Base-by-base conservation (phyloP, 2,888 invertebrate genomes). In the Frankliniella fusca region DNA sequence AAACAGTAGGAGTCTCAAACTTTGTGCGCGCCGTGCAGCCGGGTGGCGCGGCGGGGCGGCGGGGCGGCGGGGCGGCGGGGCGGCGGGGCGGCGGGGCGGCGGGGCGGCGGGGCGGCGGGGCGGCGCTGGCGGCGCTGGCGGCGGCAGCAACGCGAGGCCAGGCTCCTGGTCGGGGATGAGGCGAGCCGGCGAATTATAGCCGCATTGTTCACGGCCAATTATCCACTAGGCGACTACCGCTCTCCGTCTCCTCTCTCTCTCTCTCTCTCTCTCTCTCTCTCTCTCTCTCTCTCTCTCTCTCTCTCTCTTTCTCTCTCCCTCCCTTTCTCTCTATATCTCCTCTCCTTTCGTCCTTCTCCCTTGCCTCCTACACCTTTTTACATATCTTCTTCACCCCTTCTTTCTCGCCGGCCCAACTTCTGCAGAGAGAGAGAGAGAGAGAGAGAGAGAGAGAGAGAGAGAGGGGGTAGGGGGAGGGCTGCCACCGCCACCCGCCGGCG, bases 201-300 rank as follows among this genome's bases (percentile, higher is more conserved):
- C 70, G 70, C 70, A 76, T 76, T 76, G 70, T 76, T 76, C 70
- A 27, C 70, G 70, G 70, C 27, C 70, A 76, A 76, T 76, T 76
- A 76, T 76, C 70, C 70, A 76, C 70, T 76, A 38, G 38, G 38
- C 2, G 38, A 38, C 38, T 38, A 50, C 15, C 81, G 65, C 18
- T 38, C 15, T 23, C 81, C 80, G 49, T 79, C 76, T 48, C 48
- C 38, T 38, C 5, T 81, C 81, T 81, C 38, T 81, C 48, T 81
- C 49, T 81, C 20, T 81, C 81, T 48, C 81, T 81, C 48, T 81
- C 81, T 81, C 81, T 81, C 38, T 81, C 81, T 81, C 81, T 81
- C 81, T 81, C 38, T 81, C 81, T 81, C 48, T 81, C 81, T 81
- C 38, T 81, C 81, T 81, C 81, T 81, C 38, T 81, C 81, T 81